Evolutionary conservation across 2,888 invertebrate species (phyloP), one percentile per base, ranked within the genome.

Genomic region (Leptopterna dolabrata): DNA sequence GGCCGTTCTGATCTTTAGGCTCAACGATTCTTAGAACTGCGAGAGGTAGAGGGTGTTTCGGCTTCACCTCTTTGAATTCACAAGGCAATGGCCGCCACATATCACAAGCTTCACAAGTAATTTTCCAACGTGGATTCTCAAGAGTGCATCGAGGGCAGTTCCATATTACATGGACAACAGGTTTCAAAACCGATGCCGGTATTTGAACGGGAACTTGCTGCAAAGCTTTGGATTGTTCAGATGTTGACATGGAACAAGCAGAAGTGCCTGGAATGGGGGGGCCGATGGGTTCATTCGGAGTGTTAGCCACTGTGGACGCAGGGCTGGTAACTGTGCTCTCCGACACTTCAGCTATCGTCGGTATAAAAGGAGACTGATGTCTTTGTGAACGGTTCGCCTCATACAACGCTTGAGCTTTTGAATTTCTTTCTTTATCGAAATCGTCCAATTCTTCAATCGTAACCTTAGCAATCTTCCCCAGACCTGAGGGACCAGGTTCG

Each of bases 31-130:
- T 30, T 1, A 86, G 27, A 16, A 85, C 86, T 11, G 78, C 86
- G 11, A 86, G 29, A 29, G 76, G 76, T 6, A 86, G 76, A 16
- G 86, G 78, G 24, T 86, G 78, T 36, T 86, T 86, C 3, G 78
- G 86, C 1, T 30, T 86, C 11, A 78, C 78, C 51, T 88, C 87
- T 76, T 83, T 88, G 70, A 88, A 84, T 47, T 89, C 89, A 43
- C 85, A 88, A 19, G 87, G 88, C 45, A 89, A 88, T 9, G 93
- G 93, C 90, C 93, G 93, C 89, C 93, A 93, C 63, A 92, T 92
- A 30, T 93, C 93, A 90, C 95, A 95, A 24, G 94, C 93, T 89
- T 94, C 94, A 91, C 95, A 95, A 51, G 94, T 94, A 16, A 94
- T 93, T 88, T 94, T 92, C 92, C 94, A 94, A 86, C 93, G 93